Conservation (phyloP, 1,140 invertebrate genomes). For the Ips typographus region DNA sequence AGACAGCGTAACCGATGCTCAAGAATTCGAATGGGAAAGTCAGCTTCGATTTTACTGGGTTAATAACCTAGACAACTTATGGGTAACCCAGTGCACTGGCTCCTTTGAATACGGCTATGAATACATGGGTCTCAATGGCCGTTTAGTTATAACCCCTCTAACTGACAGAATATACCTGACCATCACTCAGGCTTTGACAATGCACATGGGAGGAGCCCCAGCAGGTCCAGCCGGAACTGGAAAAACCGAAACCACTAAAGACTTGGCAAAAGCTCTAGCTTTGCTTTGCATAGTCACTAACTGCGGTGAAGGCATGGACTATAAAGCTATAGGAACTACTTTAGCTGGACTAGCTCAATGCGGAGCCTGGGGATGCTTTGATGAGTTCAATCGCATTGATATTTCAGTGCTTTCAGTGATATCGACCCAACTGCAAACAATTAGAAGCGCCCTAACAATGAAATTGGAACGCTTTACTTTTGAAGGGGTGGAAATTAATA, state of each 20-base stretch:
- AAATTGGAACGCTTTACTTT: conserved; percentile 78
- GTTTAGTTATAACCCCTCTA: conserved; percentile 86
- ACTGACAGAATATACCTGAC: conserved; percentile 91
- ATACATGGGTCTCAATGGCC: conserved; percentile 90
- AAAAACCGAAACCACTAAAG: conserved; percentile 90
- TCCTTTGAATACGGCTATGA: conserved; percentile 89
- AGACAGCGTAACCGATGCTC: conserved; percentile 78
- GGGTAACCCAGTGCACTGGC: conserved; percentile 83
- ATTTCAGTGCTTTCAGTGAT: conserved; percentile 89
- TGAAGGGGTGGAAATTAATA: conserved; percentile 77
- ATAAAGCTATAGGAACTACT: conserved; percentile 80
- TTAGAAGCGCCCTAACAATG: conserved; percentile 76
- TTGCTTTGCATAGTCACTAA: conserved; percentile 87
- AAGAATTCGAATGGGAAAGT: conserved; percentile 91
- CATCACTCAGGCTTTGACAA: conserved; percentile 85
- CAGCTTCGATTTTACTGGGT: conserved; percentile 91
- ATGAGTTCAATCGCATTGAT: conserved; percentile 91
- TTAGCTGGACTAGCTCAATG: conserved; percentile 72
- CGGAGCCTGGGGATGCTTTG: conserved; percentile 88
- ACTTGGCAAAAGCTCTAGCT: conserved; percentile 85
- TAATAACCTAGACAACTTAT: conserved; percentile 76
- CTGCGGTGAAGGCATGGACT: conserved; percentile 92
- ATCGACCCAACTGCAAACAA: conserved; percentile 86
- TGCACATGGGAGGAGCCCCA: conserved; percentile 86
- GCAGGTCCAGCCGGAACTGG: conserved; percentile 83